A percentile compares a stretch with the other conserved stretches of the same genome.
Evolutionary conservation across 2,113 vertebrate species (phyloP).

Genomic region (Sturnira hondurensis): DNA sequence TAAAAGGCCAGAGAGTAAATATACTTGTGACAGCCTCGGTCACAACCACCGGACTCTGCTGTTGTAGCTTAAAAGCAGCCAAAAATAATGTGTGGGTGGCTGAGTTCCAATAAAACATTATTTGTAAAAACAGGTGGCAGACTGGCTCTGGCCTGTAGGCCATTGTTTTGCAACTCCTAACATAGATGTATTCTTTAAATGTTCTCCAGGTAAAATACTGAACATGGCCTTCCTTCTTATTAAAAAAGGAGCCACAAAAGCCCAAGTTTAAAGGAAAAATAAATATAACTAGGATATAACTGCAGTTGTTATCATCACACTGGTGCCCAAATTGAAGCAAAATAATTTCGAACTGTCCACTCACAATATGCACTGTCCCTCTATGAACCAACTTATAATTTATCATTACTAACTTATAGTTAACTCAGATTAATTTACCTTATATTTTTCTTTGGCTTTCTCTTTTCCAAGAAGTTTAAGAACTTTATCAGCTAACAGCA

Average conservation of each 20-base stretch:
- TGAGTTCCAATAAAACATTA: not conserved
- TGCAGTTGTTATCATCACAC: not conserved
- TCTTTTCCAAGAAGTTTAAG: conserved; percentile 98
- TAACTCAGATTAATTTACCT: conserved; percentile 84
- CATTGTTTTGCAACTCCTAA: not conserved
- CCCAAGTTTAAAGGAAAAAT: not conserved
- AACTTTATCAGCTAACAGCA: conserved; percentile 98
- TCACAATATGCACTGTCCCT: not conserved
- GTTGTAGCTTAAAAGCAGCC: not conserved
- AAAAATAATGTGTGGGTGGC: not conserved
- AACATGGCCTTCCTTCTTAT: not conserved
- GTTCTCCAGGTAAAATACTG: not conserved
- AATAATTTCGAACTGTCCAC: not conserved
- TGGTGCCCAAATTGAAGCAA: not conserved
- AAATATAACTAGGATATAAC: not conserved
- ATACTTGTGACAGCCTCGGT: not conserved
- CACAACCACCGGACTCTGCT: not conserved
- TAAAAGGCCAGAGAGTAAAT: not conserved
- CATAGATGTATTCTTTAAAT: not conserved
- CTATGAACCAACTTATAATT: conserved; percentile 84
- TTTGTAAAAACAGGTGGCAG: not conserved
- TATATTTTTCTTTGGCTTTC: conserved; percentile 99
- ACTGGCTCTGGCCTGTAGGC: not conserved
- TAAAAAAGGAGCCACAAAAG: not conserved
- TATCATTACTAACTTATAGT: too few relatives aligned